phyloP scores from a whole-genome alignment of 2,888 invertebrate genomes.

The Heliconius ismenius region DNA sequence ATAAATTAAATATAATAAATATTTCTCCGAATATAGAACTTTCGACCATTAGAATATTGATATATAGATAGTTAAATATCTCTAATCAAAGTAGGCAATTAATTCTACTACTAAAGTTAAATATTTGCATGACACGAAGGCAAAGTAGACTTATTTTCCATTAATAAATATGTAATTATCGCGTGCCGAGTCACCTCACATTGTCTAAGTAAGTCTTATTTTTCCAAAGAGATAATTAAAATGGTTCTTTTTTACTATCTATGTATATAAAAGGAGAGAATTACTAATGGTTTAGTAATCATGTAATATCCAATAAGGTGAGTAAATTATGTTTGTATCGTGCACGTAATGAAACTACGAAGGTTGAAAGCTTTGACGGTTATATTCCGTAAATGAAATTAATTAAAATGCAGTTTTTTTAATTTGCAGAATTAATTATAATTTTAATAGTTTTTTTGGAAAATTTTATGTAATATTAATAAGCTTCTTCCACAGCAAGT shows the following conservation, averaged over 20 bases:
- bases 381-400: conserved; percentile 12
- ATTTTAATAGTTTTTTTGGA: background rate
- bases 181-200: conserved; percentile 44
- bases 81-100: background rate
- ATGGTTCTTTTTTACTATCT: conserved; percentile 4
- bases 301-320: conserved; percentile 36
- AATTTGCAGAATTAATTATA: background rate
- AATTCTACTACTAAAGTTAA: conserved; percentile 39
- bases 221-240: conserved; percentile 34
- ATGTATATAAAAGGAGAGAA: conserved; percentile 35
- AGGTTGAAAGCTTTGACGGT: conserved; percentile 35
- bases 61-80: background rate
- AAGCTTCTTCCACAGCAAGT: background rate
- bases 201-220: conserved; percentile 45
- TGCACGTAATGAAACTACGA: conserved; percentile 30
- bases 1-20: background rate
- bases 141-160: conserved; percentile 54
- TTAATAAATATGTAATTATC: conserved; percentile 50
- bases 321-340: conserved; percentile 1
- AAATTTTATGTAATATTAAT: background rate
- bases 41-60: background rate
- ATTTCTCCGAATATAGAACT: background rate
- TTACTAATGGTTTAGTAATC: conserved; percentile 32
- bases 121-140: conserved; percentile 49
- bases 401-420: background rate